Evolutionary conservation across 37 sponge, comb jelly and placozoan species (phyloP), one percentile per base, ranked within the genome.

Genomic region (Hexactinellida sp.): DNA sequence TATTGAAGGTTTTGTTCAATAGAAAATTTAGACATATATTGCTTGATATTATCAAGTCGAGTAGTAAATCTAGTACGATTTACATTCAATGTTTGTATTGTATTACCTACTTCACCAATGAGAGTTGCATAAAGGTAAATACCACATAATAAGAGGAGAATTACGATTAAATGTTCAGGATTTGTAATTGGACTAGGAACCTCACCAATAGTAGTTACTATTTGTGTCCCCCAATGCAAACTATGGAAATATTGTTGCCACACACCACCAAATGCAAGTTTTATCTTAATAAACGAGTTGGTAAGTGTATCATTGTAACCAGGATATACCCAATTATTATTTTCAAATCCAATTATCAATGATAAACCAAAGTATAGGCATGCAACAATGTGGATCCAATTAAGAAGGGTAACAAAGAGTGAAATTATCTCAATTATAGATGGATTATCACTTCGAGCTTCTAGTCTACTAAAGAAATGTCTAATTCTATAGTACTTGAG

Each of bases 61-160:
- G 76, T 63, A 25, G 76, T 63, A 63, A 25, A 63, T 63, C 76
- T 63, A 25, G 76, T 63, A 7, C 76, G 76, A 63, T 63, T 63
- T 25, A 63, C 76, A 63, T 63, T 63, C 76, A 63, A 28, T 25
- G 76, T 63, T 28, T 63, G 76, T 25, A 63, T 63, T 32, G 76
- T 63, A 63, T 63, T 63, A 21, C 76, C 76, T 25, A 63, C 76
- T n/a, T 63, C 76, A 63, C 76, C 76, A 63, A 63, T 63, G 3
- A 63, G 76, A 28, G 76, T 63, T 21, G 76, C 76, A 63, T 63
- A 63, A 1, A 10, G 30, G 13, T 63, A 63, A 63, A 63, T 63
- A 32, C 76, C 76, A n/a, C 76, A 63, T 63, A 63, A 25, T n/a
- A 63, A 63, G 34, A 63, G 76, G 30, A 63, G 13, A 63, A 63